Evolutionary conservation across 2,888 invertebrate species (phyloP).

Genomic region (Ophion costatus): DNA sequence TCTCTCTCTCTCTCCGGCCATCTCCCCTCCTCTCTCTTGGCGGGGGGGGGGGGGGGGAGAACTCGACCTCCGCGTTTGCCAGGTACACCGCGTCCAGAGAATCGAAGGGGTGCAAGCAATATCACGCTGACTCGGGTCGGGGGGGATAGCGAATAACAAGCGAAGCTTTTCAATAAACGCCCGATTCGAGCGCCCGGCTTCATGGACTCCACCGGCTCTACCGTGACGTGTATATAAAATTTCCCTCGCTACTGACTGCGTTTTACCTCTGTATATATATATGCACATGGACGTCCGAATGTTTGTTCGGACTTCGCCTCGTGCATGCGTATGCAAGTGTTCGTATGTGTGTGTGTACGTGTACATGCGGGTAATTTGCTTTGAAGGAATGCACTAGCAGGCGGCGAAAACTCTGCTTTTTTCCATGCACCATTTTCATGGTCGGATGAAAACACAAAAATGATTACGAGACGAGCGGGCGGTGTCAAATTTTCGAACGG

Average conservation of each 20-base stretch:
- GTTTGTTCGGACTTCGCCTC: constrained; percentile 44
- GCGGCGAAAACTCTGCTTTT: not conserved
- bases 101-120: constrained; percentile 56
- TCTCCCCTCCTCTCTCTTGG: constrained; percentile 4
- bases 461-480: constrained; percentile 21
- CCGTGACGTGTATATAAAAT: constrained; percentile 48
- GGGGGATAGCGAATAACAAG: constrained; percentile 32
- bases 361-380: constrained; percentile 21
- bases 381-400: constrained; percentile 54
- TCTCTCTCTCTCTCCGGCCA: not conserved
- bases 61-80: constrained; percentile 34
- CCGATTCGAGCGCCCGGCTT: constrained; percentile 45
- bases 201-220: constrained; percentile 46
- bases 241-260: not conserved
- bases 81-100: constrained; percentile 39
- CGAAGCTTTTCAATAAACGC: constrained; percentile 58
- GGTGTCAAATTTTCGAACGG: constrained; percentile 72
- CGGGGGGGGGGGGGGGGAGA: not conserved
- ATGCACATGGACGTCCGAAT: not conserved
- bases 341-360: not conserved
- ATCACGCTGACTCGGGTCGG: constrained; percentile 48
- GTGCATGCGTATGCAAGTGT: not conserved
- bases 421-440: not conserved
- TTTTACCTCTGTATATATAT: constrained; percentile 14
- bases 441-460: not conserved